Base-by-base conservation (phyloP, 1,140 invertebrate genomes). In the Acromyrmex heyeri region DNA sequence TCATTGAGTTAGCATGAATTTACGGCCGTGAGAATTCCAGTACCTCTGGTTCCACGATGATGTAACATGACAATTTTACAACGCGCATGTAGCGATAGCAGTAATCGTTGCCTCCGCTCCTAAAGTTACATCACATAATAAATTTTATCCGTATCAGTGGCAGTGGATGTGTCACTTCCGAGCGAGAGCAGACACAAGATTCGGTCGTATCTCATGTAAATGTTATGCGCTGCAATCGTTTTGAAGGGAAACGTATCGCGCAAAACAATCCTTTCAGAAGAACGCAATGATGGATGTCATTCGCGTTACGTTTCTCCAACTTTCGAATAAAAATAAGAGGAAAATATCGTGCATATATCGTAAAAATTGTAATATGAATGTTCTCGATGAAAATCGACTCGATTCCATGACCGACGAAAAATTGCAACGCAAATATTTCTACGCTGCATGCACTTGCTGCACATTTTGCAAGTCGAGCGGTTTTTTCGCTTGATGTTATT, bases 61-160 rank as follows among this genome's bases (percentile, higher is more conserved):
- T 27, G 14, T 65, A 78, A 78, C 24, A 27, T 18, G 62, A 79
- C 62, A 79, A 65, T 79, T 67, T 79, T 67, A 67, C 77, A 79
- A 53, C 7, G 62, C 4, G 16, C 76, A 50, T 67, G 27, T 14
- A 24, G 14, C 6, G 59, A 16, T 6, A 75, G 21, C 18, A 18
- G 57, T 6, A 21, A 14, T 44, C 18, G 61, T 69, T 53, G 18
- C 27, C 5, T 64, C 4, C 44, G 38, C 44, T 50, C 27, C 44
- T 79, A 10, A 53, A 79, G 62, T 79, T 79, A 79, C 48, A 21
- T 79, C n/a, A 34, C 18, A 14, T 53, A 53, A 69, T 67, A 79
- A 79, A 53, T 34, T 79, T 53, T 53, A 53, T 44, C 62, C 44
- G 77, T 79, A 79, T 55, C 62, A 67, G 21, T 24, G 34, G 21